Evolutionary conservation across 2,797 vertebrate genomes (phyloP), one percentile per base, ranked within the genome.

Genomic region (Paratrypauchen microcephalus): DNA sequence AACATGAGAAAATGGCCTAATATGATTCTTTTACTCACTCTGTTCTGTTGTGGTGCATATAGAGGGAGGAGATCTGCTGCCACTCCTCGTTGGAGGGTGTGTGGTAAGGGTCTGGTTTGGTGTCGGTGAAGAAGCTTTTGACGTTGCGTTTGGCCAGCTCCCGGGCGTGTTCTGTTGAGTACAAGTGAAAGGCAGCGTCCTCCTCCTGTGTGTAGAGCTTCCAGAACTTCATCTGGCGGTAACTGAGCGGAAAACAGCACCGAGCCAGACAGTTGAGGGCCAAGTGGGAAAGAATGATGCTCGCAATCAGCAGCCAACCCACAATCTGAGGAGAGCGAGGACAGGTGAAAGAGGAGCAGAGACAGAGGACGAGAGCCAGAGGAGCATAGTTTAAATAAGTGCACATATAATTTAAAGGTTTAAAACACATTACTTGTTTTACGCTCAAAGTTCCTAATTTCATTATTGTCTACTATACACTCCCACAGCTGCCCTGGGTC

Each of bases 291-390:
- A 86, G 1, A 63, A 87, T 63, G 67, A 94, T 54, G 23, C 0
- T 0, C 2, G 84, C 65, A 50, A 95, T 93, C 80, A 97, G 76
- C 61, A 90, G 0, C 94, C 93, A 94, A 1, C 95, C 96, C 4
- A 90, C 4, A 19, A 96, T 59, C 95, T 95, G 64, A 6, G 47
- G 64, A 61, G n/a, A 41, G 11, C 23, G 5, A n/a, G 2, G 16
- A 9, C 8, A 55, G 52, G 4, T 30, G 26, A 15, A 13, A 59
- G 5, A 58, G 13, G 21, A 24, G 55, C 9, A n/a, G n/a, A n/a
- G n/a, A 13, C 12, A 59, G 24, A 47, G 73, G 5, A 69, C 72
- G 4, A 2, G 52, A 69, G 1, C 72, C 21, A 74, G 15, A 58
- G 13, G 21, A 24, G 7, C n/a, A n/a, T n/a, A n/a, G n/a, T n/a